These are phyloP conservation scores for Sinocyclocheilus rhinocerous DNA, from an alignment of 2,113 vertebrate genomes.

Conservation along the genomic window DNA sequence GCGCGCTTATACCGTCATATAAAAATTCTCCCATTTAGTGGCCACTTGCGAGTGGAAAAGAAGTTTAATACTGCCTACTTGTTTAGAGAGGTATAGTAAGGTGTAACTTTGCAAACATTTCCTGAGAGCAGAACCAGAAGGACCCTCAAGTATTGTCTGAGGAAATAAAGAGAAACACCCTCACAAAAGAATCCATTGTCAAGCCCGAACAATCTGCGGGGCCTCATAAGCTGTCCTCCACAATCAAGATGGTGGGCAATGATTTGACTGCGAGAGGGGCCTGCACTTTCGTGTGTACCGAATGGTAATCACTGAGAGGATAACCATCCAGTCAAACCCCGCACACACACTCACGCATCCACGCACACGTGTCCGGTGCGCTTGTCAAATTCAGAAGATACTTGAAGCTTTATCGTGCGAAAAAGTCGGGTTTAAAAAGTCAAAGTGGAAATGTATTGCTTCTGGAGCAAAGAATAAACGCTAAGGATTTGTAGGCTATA, in stretches of 20 bases:
- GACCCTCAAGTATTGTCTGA: conserved; percentile 81
- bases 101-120: conserved; percentile 92
- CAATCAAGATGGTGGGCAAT: conserved; percentile 86
- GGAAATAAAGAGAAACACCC: conserved; percentile 87
- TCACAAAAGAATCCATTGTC: conserved; percentile 91
- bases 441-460: not conserved
- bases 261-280: conserved; percentile 88
- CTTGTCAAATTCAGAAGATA: not conserved
- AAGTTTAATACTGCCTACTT: conserved; percentile 67
- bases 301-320: conserved; percentile 77
- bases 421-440: not conserved
- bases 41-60: conserved; percentile 38
- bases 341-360: conserved; percentile 50
- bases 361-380: not conserved
- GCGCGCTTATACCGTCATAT: not conserved
- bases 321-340: conserved; percentile 71
- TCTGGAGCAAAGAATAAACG: not conserved
- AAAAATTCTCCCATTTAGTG: conserved; percentile 18
- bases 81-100: conserved; percentile 80
- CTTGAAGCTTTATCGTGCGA: not conserved
- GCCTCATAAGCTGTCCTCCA: conserved; percentile 88
- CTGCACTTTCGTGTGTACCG: conserved; percentile 73
- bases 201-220: conserved; percentile 83
- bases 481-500: not conserved
- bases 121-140: conserved; percentile 86